Evolutionary conservation across 30 jellyfish, hydroid and myxozoan genomes (phyloP), one percentile per base, ranked within the genome.

Genomic region (Hydractinia symbiolongicarpus): DNA sequence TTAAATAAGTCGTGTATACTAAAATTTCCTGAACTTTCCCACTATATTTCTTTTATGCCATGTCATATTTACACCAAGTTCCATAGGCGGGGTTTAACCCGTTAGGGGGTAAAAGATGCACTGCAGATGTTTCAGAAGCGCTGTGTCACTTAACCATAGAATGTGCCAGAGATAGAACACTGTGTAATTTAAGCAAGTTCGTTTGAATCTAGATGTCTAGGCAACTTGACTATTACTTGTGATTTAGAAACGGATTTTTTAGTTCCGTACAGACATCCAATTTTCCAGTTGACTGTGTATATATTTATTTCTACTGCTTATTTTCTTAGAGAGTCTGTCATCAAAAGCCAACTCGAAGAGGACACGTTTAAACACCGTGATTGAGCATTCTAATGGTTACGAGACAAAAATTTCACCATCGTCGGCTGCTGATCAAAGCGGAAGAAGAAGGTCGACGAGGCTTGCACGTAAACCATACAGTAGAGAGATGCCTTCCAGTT

Each of bases 381-480:
- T 60, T 14, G 87, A 79, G 50, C 84, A 60, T 14, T 21, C 49
- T 5, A 21, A 30, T 9, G 84, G 20, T 7, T 50, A 44, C 49
- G 52, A 0, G 67, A 60, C 11, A 61, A 79, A n/a, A 51, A 15
- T 40, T 40, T 62, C 81, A 15, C 69, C 86, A 6, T 8, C 81
- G 57, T n/a, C 50, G 1, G 61, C 20, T 67, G 44, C 19, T 4
- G 64, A 10, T 55, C 54, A 8, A 4, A 79, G 50, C 6, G 51
- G 51, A 49, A 53, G 87, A 9, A 21, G 87, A 30, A 66, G 73
- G 16, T 79, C 87, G 11, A 40, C 66, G 67, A 64, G 83, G 11
- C 13, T 66, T 53, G 61, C 80, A 21, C 53, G 55, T 10, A 79
- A 79, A 79, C 87, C 87, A 15, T 79, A 79, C 54, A 11, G 40